Evolutionary conservation across 2,888 invertebrate species (phyloP).

Genomic region (Leptopilina syphax): DNA sequence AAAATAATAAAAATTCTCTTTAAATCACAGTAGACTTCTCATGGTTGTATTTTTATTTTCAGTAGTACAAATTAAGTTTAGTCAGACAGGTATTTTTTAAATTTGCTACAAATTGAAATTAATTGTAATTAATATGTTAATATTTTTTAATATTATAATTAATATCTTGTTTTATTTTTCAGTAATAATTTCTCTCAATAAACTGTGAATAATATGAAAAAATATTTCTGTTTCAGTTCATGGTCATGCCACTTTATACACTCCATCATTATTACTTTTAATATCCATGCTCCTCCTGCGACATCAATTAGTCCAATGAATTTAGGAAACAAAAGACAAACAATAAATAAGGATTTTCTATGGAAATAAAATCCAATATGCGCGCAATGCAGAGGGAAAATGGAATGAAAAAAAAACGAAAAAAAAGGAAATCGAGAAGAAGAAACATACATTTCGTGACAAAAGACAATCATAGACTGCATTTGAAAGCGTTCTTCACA

Average conservation of each 20-base stretch:
- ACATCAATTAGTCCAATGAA: constrained; percentile 62
- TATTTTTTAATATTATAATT: no score
- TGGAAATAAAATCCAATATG: constrained; percentile 13
- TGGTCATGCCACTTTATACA: constrained; percentile 64
- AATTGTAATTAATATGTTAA: no score
- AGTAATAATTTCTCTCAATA: no score
- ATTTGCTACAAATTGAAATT: no score
- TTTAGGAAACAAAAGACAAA: constrained; percentile 42
- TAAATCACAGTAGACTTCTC: no score
- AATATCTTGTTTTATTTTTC: no score
- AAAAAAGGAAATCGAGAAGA: constrained; percentile 39
- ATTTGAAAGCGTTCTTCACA: constrained; percentile 7
- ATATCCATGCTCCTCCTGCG: constrained; percentile 60
- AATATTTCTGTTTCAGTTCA: constrained; percentile 69
- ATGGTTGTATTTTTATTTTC: no score
- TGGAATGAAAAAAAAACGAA: constrained; percentile 37
- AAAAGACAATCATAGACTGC: constrained; percentile 68
- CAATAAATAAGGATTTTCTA: constrained; percentile 37
- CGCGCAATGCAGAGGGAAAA: constrained; percentile 40
- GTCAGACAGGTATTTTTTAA: no score
- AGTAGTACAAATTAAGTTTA: no score
- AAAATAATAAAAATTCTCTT: no score
- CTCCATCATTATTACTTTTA: constrained; percentile 64
- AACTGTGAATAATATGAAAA: not conserved
- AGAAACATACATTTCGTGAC: constrained; percentile 59